Percentiles rank a stretch among this genome's conserved stretches.
Evolutionary conservation across 2,113 vertebrate species (phyloP).

Genomic region (Poeciliopsis retropinna): DNA sequence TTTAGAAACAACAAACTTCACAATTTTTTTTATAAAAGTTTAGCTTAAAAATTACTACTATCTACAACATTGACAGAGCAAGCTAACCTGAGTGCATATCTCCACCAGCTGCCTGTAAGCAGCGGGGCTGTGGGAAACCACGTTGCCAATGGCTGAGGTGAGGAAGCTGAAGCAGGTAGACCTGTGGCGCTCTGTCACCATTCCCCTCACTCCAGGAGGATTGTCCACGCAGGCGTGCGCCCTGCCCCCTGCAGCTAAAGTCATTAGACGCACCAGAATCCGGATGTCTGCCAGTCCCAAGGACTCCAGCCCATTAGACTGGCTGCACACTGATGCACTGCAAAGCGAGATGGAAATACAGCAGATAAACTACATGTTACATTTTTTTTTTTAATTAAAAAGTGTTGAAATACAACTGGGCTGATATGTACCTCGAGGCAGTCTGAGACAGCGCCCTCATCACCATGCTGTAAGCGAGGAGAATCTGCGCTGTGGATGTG

Average conservation of each 20-base stretch:
- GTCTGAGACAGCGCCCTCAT: conserved; percentile 82
- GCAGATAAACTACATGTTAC: conserved; percentile 2
- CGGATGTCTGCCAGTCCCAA: conserved; percentile 83
- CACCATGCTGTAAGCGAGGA: conserved; percentile 84
- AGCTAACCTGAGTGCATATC: conserved; percentile 82
- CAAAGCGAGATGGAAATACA: background rate
- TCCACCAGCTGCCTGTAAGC: conserved; percentile 82
- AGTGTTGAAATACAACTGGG: background rate
- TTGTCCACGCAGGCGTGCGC: conserved; percentile 70
- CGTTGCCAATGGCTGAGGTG: conserved; percentile 80
- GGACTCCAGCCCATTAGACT: conserved; percentile 80
- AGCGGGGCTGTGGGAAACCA: conserved; percentile 78
- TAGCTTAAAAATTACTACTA: background rate
- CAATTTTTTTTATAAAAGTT: background rate
- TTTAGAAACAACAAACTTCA: background rate
- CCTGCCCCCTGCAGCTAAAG: conserved; percentile 79
- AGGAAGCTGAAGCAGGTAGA: conserved; percentile 80
- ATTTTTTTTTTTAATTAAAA: too few relatives aligned
- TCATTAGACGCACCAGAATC: conserved; percentile 83
- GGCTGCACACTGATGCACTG: conserved; percentile 74
- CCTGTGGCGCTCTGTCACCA: conserved; percentile 57
- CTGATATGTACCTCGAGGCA: conserved; percentile 71
- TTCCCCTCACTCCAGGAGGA: conserved; percentile 53
- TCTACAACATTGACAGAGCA: background rate
- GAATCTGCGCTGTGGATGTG: conserved; percentile 80